Evolutionary conservation across 2,888 invertebrate species (phyloP).

Genomic region (Tipula lateralis): DNA sequence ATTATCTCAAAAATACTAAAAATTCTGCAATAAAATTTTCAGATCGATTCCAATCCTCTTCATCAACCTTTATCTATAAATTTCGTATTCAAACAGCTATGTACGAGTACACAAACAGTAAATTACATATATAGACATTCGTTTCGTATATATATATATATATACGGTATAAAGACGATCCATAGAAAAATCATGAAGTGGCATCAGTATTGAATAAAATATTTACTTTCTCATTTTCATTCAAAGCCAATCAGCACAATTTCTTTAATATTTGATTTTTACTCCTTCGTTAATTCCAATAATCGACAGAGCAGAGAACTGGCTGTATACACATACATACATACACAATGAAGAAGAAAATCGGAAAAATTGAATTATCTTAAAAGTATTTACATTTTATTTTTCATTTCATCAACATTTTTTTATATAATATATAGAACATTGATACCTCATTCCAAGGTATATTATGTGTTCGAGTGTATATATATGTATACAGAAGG

Average conservation of each 20-base stretch:
- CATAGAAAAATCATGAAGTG: not conserved
- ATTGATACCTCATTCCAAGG: not conserved
- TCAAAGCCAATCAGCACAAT: slow-evolving; percentile 24
- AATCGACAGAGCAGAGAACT: not conserved
- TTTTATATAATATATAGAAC: not conserved
- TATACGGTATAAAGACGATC: not conserved
- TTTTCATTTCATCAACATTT: slow-evolving; percentile 19
- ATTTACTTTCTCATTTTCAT: slow-evolving; percentile 1
- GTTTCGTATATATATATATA: not conserved
- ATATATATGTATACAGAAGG: not conserved
- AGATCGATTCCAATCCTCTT: not conserved
- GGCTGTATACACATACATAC: too few species aligned
- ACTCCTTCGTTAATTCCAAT: slow-evolving; percentile 24
- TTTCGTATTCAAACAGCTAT: not conserved
- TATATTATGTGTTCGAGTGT: too few species aligned
- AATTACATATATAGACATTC: too few species aligned
- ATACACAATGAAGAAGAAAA: not conserved
- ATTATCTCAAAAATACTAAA: not conserved
- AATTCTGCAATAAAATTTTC: not conserved
- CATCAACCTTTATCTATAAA: not conserved
- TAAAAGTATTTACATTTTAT: slow-evolving; percentile 19
- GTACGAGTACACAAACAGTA: too few species aligned
- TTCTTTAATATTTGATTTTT: slow-evolving; percentile 19
- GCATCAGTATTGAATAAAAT: not conserved
- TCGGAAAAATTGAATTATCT: slow-evolving; percentile 11